These are phyloP conservation scores for Ommatoiulus sabulosus DNA, from an alignment of 2,888 invertebrate species.

Conservation along the genomic window DNA sequence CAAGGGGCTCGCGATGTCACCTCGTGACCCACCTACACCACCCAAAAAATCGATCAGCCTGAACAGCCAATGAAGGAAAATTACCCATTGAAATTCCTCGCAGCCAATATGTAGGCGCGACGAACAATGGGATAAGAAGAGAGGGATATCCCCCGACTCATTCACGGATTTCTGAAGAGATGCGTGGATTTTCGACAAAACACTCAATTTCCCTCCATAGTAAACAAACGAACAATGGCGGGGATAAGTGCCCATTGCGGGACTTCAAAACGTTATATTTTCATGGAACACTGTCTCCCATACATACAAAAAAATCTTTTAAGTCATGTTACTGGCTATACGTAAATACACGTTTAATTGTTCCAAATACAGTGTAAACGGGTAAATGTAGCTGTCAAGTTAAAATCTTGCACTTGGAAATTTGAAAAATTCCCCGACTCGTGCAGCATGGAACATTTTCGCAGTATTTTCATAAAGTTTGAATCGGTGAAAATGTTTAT, in stretches of 20 bases:
- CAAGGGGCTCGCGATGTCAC: not conserved
- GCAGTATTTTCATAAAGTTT: too few species aligned
- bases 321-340: too few species aligned
- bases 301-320: too few species aligned
- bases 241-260: slow-evolving; percentile 2
- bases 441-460: too few species aligned
- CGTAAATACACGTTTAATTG: too few species aligned
- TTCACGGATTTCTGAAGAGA: not conserved
- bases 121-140: not conserved
- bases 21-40: not conserved
- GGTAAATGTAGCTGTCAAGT: too few species aligned
- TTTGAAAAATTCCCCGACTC: too few species aligned
- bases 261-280: not conserved
- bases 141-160: not conserved
- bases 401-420: too few species aligned
- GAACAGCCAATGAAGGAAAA: not conserved
- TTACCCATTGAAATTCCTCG: not conserved
- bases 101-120: not conserved
- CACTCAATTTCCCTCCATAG: not conserved
- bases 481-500: too few species aligned
- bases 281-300: not conserved
- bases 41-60: not conserved
- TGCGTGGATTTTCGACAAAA: not conserved
- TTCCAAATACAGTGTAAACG: too few species aligned
- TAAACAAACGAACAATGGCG: not conserved